A percentile compares a stretch with the other conserved stretches of the same genome.
Conservation (phyloP, 1,140 invertebrate species). For the Sycophila sp. region DNA sequence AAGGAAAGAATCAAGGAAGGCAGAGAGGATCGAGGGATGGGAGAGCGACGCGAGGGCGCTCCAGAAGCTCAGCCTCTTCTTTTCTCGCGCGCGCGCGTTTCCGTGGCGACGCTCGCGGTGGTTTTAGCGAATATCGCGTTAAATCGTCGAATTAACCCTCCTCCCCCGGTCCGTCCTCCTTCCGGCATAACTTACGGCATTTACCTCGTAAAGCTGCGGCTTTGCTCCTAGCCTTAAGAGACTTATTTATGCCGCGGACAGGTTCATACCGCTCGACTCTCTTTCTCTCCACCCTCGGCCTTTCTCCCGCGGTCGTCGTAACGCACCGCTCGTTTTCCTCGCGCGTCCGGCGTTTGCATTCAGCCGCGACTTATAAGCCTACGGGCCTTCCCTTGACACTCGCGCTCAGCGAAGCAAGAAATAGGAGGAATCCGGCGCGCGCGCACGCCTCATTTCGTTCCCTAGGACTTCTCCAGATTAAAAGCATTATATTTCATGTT, state of each 20-base stretch:
- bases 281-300: neutral
- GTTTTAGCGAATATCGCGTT: slow-evolving; percentile 51
- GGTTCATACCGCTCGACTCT: slow-evolving; percentile 47
- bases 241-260: slow-evolving; percentile 58
- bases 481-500: neutral
- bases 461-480: neutral
- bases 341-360: neutral
- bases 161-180: slow-evolving; percentile 45
- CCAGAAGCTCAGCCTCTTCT: slow-evolving; percentile 11
- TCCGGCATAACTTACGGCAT: slow-evolving; percentile 57
- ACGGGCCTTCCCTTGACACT: neutral
- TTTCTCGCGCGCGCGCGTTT: slow-evolving; percentile 21
- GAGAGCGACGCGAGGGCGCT: neutral
- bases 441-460: no score
- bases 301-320: no score
- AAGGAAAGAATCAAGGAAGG: neutral
- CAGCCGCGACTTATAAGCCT: neutral
- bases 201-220: slow-evolving; percentile 53
- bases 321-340: no score
- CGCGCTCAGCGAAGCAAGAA: neutral
- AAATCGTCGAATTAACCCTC: slow-evolving; percentile 45
- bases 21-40: neutral
- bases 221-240: slow-evolving; percentile 51
- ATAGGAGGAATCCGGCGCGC: neutral
- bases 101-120: slow-evolving; percentile 28